Conservation (phyloP, 2,888 invertebrate species). For the Camponotus fellah region DNA sequence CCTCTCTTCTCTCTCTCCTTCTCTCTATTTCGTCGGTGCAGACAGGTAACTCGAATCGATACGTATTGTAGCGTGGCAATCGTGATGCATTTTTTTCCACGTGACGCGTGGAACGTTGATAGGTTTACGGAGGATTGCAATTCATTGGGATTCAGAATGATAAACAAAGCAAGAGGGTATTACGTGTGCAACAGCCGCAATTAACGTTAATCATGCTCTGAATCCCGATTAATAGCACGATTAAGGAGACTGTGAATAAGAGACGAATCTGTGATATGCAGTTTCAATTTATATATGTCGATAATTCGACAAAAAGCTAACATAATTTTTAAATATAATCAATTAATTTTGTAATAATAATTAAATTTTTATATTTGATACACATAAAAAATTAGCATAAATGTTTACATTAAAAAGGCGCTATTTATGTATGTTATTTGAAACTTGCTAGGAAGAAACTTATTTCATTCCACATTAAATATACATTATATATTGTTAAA, state of each 20-base stretch:
- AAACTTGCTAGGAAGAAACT: not conserved
- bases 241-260: not conserved
- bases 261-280: not conserved
- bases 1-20: constrained; percentile 3
- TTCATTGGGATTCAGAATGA: constrained; percentile 52
- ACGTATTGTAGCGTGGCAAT: constrained; percentile 66
- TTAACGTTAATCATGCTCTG: constrained; percentile 14
- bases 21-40: constrained; percentile 63
- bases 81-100: constrained; percentile 62
- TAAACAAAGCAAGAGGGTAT: too few relatives aligned
- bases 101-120: constrained; percentile 70
- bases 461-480: not conserved
- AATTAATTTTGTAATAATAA: too few relatives aligned
- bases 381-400: too few relatives aligned
- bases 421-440: too few relatives aligned
- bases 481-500: too few relatives aligned
- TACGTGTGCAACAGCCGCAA: constrained; percentile 33
- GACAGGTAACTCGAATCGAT: constrained; percentile 75
- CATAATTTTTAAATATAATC: too few relatives aligned
- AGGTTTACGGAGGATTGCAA: constrained; percentile 56
- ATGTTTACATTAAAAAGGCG: too few relatives aligned
- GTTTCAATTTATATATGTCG: not conserved
- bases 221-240: not conserved
- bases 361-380: too few relatives aligned
- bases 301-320: too few relatives aligned